phyloP scores from a whole-genome alignment of 1,140 invertebrate species.

The Euglossa dilemma region DNA sequence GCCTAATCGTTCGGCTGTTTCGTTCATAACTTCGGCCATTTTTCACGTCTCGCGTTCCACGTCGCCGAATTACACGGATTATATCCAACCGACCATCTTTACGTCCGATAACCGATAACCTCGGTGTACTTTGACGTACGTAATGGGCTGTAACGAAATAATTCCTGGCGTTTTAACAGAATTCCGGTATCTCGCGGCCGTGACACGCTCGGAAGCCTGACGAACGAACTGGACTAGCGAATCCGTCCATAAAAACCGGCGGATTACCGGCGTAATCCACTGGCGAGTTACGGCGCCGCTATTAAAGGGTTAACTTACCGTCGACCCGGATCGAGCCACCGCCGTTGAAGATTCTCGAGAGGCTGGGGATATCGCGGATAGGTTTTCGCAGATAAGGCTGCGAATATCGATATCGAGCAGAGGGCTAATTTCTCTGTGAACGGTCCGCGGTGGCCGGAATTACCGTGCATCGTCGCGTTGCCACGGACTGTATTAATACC shows the following conservation, averaged over 20 bases:
- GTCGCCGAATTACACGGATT: too few species aligned
- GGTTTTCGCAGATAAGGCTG: background rate
- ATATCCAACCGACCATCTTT: too few species aligned
- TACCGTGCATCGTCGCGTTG: background rate
- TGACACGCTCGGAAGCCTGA: background rate
- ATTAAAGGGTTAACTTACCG: conserved; percentile 17
- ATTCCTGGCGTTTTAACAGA: too few species aligned
- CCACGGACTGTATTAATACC: background rate
- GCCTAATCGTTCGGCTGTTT: too few species aligned
- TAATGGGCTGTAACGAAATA: background rate
- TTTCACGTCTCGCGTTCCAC: too few species aligned
- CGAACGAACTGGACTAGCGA: too few species aligned
- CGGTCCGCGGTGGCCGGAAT: background rate
- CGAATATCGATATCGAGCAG: background rate
- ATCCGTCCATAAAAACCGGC: conserved; percentile 4
- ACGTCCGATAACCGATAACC: background rate
- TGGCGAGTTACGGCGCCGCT: background rate
- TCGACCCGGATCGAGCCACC: background rate
- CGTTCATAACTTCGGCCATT: too few species aligned
- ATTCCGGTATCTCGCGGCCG: too few species aligned
- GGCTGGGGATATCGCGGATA: background rate
- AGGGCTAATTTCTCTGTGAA: background rate
- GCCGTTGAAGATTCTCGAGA: background rate
- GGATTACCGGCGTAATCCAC: conserved; percentile 9
- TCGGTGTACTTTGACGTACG: too few species aligned